phyloP scores from a whole-genome alignment of 2,888 invertebrate genomes.

The Machimus rusticus region DNA sequence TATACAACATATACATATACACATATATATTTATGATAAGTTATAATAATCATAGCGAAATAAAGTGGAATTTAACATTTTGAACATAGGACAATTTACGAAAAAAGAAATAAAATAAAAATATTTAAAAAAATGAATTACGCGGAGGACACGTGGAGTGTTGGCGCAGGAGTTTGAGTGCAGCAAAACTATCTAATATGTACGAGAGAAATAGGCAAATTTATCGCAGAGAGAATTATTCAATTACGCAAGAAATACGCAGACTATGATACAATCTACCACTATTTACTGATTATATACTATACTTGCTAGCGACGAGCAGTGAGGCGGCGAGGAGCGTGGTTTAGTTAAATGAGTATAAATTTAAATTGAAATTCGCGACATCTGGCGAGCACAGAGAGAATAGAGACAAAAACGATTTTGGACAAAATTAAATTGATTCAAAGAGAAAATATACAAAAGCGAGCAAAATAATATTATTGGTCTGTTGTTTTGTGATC shows the following conservation, averaged over 20 bases:
- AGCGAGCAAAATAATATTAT: slow-evolving; percentile 15
- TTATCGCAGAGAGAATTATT: not conserved
- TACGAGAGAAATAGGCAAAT: slow-evolving; percentile 10
- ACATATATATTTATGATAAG: slow-evolving; percentile 33
- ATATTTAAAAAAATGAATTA: not conserved
- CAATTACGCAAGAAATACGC: slow-evolving; percentile 15
- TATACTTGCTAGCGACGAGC: slow-evolving; percentile 15
- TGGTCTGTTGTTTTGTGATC: slow-evolving; percentile 26
- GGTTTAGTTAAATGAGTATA: slow-evolving; percentile 20
- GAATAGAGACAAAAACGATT: not conserved
- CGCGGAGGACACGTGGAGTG: not conserved
- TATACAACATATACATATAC: slow-evolving; percentile 13
- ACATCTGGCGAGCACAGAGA: not conserved
- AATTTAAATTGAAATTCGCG: not conserved
- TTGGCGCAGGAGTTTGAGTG: not conserved
- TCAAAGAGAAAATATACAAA: slow-evolving; percentile 16
- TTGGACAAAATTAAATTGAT: slow-evolving; percentile 3
- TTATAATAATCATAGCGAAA: slow-evolving; percentile 32
- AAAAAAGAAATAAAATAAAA: not conserved
- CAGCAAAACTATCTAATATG: not conserved
- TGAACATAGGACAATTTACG: slow-evolving; percentile 31
- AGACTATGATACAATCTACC: slow-evolving; percentile 25
- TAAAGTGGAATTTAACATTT: slow-evolving; percentile 30
- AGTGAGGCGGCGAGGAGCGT: not conserved
- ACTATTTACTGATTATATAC: slow-evolving; percentile 24